A percentile compares a stretch with the other conserved stretches of the same genome.
phyloP scores from a whole-genome alignment of 2,113 vertebrate genomes.

The Clarias gariepinus region DNA sequence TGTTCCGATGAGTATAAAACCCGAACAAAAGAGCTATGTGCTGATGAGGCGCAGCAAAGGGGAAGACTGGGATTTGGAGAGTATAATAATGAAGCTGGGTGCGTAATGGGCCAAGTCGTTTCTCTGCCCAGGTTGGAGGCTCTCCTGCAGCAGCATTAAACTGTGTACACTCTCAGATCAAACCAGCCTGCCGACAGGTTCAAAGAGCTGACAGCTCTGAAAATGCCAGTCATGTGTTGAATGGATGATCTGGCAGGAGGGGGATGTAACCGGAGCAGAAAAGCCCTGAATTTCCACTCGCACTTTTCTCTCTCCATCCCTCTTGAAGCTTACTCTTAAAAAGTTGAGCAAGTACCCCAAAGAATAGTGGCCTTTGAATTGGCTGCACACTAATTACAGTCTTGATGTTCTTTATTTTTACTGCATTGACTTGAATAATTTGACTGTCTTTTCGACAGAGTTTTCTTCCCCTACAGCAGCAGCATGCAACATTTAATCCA shows the following conservation, averaged over 20 bases:
- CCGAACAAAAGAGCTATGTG: slow-evolving; percentile 45
- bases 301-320: slow-evolving; percentile 30
- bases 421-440: slow-evolving; percentile 2
- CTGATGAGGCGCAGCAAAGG: slow-evolving; percentile 32
- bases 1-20: slow-evolving; percentile 36
- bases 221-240: slow-evolving; percentile 68
- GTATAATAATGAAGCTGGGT: slow-evolving; percentile 45
- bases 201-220: slow-evolving; percentile 77
- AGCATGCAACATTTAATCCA: slow-evolving; percentile 4
- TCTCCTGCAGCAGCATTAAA: slow-evolving; percentile 61
- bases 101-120: slow-evolving; percentile 43
- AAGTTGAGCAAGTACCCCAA: not conserved
- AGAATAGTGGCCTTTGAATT: slow-evolving; percentile 11
- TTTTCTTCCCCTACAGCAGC: not conserved
- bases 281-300: slow-evolving; percentile 67
- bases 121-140: slow-evolving; percentile 36
- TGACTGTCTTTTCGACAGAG: not conserved
- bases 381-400: slow-evolving; percentile 14
- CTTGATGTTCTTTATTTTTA: slow-evolving; percentile 15
- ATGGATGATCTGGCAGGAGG: slow-evolving; percentile 59
- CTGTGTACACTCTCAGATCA: slow-evolving; percentile 71
- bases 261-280: slow-evolving; percentile 65
- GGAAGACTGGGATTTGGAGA: slow-evolving; percentile 32
- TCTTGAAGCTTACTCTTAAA: slow-evolving; percentile 24
- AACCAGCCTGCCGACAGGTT: slow-evolving; percentile 70